These are phyloP conservation scores for Drosophila tsacasi DNA, from an alignment of 1,140 invertebrate species.

Conservation along the genomic window DNA sequence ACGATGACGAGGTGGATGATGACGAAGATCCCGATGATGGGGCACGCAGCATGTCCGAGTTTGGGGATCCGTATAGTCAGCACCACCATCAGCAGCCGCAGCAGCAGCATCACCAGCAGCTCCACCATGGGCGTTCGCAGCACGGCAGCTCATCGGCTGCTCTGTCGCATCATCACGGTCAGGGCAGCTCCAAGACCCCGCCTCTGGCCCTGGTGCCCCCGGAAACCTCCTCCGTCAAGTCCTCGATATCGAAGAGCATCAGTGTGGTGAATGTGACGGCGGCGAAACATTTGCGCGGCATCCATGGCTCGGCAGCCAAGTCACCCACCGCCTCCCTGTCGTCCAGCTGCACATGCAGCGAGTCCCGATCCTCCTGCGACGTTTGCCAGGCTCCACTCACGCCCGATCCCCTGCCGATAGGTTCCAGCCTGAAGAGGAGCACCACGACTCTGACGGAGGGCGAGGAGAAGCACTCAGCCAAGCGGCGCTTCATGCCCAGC, in stretches of 20 bases:
- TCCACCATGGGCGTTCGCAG: slow-evolving; percentile 21
- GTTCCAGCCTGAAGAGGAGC: slow-evolving; percentile 43
- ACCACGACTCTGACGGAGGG: slow-evolving; percentile 6
- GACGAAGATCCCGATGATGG: slow-evolving; percentile 49
- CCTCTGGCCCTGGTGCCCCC: slow-evolving; percentile 86
- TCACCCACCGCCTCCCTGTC: slow-evolving; percentile 42
- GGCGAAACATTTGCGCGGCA: slow-evolving; percentile 68
- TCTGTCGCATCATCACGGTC: slow-evolving; percentile 24
- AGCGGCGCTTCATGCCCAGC: slow-evolving; percentile 66
- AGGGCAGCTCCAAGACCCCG: slow-evolving; percentile 66
- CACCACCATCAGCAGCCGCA: slow-evolving; percentile 20
- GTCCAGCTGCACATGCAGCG: slow-evolving; percentile 58
- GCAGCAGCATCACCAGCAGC: slow-evolving; percentile 26
- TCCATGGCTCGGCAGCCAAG: slow-evolving; percentile 39
- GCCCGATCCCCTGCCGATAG: slow-evolving; percentile 28
- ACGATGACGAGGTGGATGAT: slow-evolving; percentile 58
- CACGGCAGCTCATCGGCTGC: slow-evolving; percentile 25
- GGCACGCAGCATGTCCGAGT: slow-evolving; percentile 31
- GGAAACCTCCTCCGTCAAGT: slow-evolving; percentile 85
- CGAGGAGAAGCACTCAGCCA: slow-evolving; percentile 48
- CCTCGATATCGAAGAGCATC: slow-evolving; percentile 86
- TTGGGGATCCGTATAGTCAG: slow-evolving; percentile 23
- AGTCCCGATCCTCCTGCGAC: slow-evolving; percentile 46
- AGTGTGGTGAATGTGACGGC: slow-evolving; percentile 78
- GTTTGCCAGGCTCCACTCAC: slow-evolving; percentile 55